Conservation (phyloP, 1,140 invertebrate species). For the Euura lappo region DNA sequence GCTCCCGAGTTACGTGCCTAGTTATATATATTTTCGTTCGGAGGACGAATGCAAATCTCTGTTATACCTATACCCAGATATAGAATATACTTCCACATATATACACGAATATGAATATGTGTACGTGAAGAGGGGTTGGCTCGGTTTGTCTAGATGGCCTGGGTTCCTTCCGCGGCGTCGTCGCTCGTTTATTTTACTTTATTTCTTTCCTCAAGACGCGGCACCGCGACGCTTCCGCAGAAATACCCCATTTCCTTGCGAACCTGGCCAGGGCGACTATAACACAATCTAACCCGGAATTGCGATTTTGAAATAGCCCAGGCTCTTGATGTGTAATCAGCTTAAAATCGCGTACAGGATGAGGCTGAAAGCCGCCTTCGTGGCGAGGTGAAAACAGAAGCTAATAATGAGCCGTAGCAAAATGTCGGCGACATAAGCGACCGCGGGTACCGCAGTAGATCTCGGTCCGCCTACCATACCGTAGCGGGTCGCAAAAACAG, state of each 20-base stretch:
- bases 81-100: not conserved
- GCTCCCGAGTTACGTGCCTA: slow-evolving; percentile 4
- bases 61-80: too few relatives aligned
- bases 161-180: not conserved
- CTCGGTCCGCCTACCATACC: not conserved
- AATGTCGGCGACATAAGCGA: not conserved
- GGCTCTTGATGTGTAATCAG: not conserved
- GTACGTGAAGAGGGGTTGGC: not conserved
- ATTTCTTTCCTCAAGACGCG: slow-evolving; percentile 1
- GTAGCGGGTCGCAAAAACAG: slow-evolving; percentile 38
- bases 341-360: not conserved
- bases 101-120: not conserved
- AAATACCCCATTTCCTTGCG: not conserved
- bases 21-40: not conserved
- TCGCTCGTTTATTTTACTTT: slow-evolving; percentile 1
- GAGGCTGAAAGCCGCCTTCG: not conserved
- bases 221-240: slow-evolving; percentile 2
- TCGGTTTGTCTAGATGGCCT: not conserved
- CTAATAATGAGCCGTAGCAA: not conserved
- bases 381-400: slow-evolving; percentile 15
- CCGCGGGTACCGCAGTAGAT: not conserved
- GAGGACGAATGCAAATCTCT: not conserved
- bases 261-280: not conserved
- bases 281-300: not conserved
- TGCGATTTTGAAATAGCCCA: not conserved